phyloP scores from a whole-genome alignment of 64 coral and sea anemone species.

The Pocillopora verrucosa region DNA sequence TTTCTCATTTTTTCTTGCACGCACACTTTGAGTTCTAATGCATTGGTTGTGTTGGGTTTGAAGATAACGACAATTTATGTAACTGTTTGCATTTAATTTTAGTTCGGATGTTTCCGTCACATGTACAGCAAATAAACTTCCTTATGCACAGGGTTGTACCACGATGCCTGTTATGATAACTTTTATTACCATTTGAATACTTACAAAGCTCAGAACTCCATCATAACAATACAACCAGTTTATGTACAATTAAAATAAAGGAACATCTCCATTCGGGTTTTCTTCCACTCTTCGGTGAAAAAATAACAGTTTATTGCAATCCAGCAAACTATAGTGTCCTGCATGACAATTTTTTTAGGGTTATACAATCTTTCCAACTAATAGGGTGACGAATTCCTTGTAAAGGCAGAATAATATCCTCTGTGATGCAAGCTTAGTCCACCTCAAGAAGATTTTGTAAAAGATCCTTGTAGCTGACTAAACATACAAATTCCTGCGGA shows the following conservation, averaged over 20 bases:
- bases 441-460: slow-evolving; percentile 67
- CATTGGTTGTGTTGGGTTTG: too few species aligned
- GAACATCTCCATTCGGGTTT: neutral
- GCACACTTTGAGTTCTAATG: too few species aligned
- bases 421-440: slow-evolving; percentile 23
- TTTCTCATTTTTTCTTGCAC: too few species aligned
- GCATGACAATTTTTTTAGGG: neutral
- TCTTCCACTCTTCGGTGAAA: neutral
- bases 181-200: neutral
- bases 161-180: neutral
- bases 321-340: neutral
- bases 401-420: neutral
- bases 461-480: slow-evolving; percentile 84
- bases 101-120: neutral
- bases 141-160: neutral
- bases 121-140: neutral
- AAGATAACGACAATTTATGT: too few species aligned
- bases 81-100: too few species aligned
- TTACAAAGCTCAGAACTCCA: neutral
- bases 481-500: slow-evolving; percentile 65
- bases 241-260: neutral
- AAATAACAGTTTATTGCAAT: neutral
- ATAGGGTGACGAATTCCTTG: neutral
- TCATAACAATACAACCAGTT: neutral
- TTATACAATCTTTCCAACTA: neutral